Evolutionary conservation across 2,888 invertebrate species (phyloP).

Genomic region (Mesorhabditis belari): DNA sequence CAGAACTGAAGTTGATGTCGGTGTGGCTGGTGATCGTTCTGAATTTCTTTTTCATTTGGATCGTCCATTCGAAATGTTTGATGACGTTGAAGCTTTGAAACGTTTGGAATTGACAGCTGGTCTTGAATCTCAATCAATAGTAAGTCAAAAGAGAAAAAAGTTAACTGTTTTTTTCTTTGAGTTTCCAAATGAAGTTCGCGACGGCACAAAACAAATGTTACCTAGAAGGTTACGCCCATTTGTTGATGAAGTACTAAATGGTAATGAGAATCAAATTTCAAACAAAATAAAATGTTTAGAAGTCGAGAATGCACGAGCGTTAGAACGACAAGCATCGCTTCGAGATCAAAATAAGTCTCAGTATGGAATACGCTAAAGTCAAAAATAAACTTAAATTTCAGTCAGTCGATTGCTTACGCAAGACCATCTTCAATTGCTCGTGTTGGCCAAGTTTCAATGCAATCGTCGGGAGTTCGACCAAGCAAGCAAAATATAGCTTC

Average conservation of each 20-base stretch:
- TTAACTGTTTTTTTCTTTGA: background rate
- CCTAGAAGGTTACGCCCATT: background rate
- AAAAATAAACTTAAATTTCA: background rate
- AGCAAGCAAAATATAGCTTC: background rate
- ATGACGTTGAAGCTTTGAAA: slow-evolving; percentile 73
- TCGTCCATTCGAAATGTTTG: slow-evolving; percentile 96
- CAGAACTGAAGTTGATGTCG: slow-evolving; percentile 31
- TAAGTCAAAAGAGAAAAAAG: background rate
- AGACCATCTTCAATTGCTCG: background rate
- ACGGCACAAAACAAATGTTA: background rate
- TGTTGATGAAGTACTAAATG: background rate
- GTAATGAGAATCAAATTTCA: background rate
- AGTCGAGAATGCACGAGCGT: background rate
- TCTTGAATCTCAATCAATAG: slow-evolving; percentile 59
- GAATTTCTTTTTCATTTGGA: slow-evolving; percentile 99
- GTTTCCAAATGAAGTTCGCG: background rate
- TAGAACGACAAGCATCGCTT: background rate
- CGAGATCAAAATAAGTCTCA: background rate
- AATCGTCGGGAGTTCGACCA: background rate
- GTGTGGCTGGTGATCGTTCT: slow-evolving; percentile 64
- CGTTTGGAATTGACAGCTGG: slow-evolving; percentile 89
- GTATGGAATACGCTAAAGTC: background rate
- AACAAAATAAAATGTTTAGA: background rate
- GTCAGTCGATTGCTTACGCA: background rate
- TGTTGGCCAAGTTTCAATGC: background rate